phyloP scores from a whole-genome alignment of 1,140 invertebrate genomes.

The Cotesia vestalis region DNA sequence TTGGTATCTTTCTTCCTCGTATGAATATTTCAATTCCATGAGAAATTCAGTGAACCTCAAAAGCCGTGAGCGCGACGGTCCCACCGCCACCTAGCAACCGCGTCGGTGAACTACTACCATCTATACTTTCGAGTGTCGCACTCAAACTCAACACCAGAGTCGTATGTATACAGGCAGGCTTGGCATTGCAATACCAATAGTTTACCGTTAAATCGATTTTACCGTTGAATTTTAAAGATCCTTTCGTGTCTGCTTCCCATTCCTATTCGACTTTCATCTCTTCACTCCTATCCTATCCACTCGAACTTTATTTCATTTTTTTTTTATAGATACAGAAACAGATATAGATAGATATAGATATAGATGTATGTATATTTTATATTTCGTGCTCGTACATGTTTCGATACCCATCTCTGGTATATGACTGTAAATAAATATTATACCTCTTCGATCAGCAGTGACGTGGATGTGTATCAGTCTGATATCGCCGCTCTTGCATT shows the following conservation, averaged over 20 bases:
- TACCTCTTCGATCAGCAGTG: slow-evolving; percentile 19
- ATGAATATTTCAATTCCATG: slow-evolving; percentile 52
- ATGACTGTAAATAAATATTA: background rate
- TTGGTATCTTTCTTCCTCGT: slow-evolving; percentile 29
- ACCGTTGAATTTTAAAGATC: slow-evolving; percentile 31
- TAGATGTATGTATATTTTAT: slow-evolving; percentile 13
- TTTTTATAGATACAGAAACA: background rate
- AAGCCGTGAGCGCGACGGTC: slow-evolving; percentile 25
- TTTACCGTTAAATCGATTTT: slow-evolving; percentile 40
- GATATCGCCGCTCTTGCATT: slow-evolving; percentile 11
- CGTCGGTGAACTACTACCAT: background rate
- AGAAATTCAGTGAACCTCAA: slow-evolving; percentile 45
- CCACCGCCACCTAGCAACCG: too few relatives aligned
- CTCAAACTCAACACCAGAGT: background rate
- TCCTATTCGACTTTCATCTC: background rate
- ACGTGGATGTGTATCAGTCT: background rate
- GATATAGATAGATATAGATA: too few relatives aligned
- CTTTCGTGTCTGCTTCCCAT: background rate
- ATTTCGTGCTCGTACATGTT: background rate
- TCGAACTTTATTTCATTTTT: background rate
- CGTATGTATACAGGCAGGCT: background rate
- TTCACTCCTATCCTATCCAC: slow-evolving; percentile 7
- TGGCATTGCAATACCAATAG: slow-evolving; percentile 13
- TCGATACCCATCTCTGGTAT: too few relatives aligned
- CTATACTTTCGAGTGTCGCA: background rate